These are phyloP conservation scores for Matsumyia berberina DNA, from an alignment of 2,888 invertebrate genomes.

Conservation along the genomic window DNA sequence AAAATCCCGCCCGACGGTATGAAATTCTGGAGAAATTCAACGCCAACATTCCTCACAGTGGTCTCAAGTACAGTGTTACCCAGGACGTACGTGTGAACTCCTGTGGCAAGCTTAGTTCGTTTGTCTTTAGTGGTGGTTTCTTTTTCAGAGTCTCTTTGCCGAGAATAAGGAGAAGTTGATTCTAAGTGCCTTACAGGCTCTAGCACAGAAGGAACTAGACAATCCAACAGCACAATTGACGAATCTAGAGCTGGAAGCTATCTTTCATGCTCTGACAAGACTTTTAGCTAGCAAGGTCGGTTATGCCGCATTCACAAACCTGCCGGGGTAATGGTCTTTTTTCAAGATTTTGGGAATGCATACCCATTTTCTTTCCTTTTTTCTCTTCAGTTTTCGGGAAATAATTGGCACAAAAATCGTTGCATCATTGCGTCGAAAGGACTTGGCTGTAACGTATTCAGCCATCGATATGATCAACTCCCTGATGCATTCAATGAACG, in stretches of 20 bases:
- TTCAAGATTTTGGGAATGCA: not conserved
- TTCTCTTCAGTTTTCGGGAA: slow-evolving; percentile 92
- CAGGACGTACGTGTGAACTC: slow-evolving; percentile 91
- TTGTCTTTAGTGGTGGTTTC: slow-evolving; percentile 28
- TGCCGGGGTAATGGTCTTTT: slow-evolving; percentile 88
- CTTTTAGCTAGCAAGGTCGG: slow-evolving; percentile 99
- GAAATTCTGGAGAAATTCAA: slow-evolving; percentile 97
- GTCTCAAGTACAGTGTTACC: slow-evolving; percentile 96
- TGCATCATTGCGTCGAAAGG: slow-evolving; percentile 93
- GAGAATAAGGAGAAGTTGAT: slow-evolving; percentile 99
- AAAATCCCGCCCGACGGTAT: slow-evolving; percentile 86
- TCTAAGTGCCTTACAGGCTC: slow-evolving; percentile 93
- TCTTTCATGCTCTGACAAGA: slow-evolving; percentile 96
- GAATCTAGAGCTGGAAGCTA: slow-evolving; percentile 93
- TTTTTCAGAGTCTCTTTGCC: slow-evolving; percentile 94
- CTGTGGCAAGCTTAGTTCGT: slow-evolving; percentile 3
- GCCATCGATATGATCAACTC: slow-evolving; percentile 99
- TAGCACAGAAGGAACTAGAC: slow-evolving; percentile 90
- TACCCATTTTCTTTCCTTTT: slow-evolving; percentile 4
- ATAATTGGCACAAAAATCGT: slow-evolving; percentile 97
- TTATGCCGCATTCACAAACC: slow-evolving; percentile 96
- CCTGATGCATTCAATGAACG: slow-evolving; percentile 99
- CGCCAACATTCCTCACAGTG: slow-evolving; percentile 98
- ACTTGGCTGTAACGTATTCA: slow-evolving; percentile 96
- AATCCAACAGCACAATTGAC: slow-evolving; percentile 86